Evolutionary conservation across 2,113 vertebrate species (phyloP), one percentile per base, ranked within the genome.

Genomic region (Gadus macrocephalus): DNA sequence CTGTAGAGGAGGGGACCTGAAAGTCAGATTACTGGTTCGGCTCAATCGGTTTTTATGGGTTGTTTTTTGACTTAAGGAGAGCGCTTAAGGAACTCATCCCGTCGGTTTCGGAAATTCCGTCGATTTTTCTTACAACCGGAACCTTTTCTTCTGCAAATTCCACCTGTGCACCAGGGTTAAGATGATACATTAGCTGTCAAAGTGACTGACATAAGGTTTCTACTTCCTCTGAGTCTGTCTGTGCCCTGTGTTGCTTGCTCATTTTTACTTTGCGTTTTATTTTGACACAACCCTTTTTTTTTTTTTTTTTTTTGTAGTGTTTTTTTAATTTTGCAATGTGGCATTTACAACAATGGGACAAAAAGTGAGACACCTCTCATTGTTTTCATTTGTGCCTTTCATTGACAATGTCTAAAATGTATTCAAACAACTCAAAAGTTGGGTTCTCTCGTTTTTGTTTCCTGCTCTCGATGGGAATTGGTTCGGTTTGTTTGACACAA

Each of bases 1-100:
- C 42, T 91, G 88, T 90, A 93, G 93, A 94, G 79, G 84, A 49
- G 78, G 63, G 93, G 91, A 91, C 90, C 95, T 96, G 95, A 95
- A 95, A 95, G 94, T 94, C 91, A 93, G 92, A 89, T 88, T 90
- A 86, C 92, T 93, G 85, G 88, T 83, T 67, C 12, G 42, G 42
- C 42, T 49, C 83, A 67, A 87, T 83, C 89, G 86, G n/a, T 17
- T 42, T 49, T 14, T 49, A 0, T 9, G 5, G 42, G 6, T 49
- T 49, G 42, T 49, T 49, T 49, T 49, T 49, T 49, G 2, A 58
- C 63, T 28, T 20, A 1, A 49, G 12, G 61, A 0, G 22, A 11
- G 35, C 64, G 58, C 61, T 38, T 2, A 28, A 76, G 14, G 66
- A 19, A 42, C 55, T 53, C 2, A 27, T 53, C 58, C 22, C 17